Evolutionary conservation across 2,113 vertebrate species (phyloP).

Genomic region (Pavo muticus): DNA sequence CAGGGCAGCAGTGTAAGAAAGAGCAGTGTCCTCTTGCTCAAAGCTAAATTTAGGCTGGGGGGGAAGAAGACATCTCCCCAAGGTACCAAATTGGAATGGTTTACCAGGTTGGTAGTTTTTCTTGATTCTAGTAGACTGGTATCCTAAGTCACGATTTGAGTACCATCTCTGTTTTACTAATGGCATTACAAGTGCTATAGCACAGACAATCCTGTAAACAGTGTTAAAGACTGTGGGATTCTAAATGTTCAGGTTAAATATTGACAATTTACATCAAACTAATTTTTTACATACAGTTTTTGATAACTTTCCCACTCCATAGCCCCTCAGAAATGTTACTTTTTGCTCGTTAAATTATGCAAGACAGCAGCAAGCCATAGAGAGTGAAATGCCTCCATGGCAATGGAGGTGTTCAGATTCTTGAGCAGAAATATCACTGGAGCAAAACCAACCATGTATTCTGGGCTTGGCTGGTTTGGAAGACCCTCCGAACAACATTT

Average conservation of each 20-base stretch:
- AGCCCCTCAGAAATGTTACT: background rate
- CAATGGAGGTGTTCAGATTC: background rate
- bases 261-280: background rate
- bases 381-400: background rate
- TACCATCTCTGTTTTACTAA: background rate
- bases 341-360: background rate
- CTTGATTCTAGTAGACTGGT: background rate
- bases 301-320: accelerated
- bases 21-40: background rate
- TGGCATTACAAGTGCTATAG: background rate
- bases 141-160: background rate
- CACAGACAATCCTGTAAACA: background rate
- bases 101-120: background rate
- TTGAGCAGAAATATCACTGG: background rate
- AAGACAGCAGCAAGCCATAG: background rate
- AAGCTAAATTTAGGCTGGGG: background rate
- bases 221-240: background rate
- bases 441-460: background rate
- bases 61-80: background rate
- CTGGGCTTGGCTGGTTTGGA: background rate
- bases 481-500: background rate
- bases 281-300: background rate
- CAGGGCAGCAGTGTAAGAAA: background rate
- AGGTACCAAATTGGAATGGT: background rate
- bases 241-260: background rate